phyloP scores from a whole-genome alignment of 2,113 vertebrate genomes.

The Crotophaga sulcirostris region DNA sequence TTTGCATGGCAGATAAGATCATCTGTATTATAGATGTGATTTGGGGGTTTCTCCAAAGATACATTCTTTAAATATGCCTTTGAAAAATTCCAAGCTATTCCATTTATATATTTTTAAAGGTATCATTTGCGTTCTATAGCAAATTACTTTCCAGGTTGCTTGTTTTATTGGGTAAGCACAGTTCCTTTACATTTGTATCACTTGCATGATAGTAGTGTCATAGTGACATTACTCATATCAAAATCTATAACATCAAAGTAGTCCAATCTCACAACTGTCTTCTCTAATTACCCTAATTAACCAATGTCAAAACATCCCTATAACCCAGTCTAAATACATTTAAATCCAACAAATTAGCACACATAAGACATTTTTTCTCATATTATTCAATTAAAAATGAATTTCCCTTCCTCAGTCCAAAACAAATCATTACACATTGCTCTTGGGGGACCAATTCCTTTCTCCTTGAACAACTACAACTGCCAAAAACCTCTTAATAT shows the following conservation, averaged over 20 bases:
- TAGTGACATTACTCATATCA: background rate
- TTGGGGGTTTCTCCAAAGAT: background rate
- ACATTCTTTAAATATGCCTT: background rate
- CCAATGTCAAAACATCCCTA: background rate
- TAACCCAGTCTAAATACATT: slow-evolving; percentile 29
- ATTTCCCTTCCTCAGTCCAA: slow-evolving; percentile 7
- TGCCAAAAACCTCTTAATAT: slow-evolving; percentile 24
- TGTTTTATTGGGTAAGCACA: background rate
- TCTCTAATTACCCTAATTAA: background rate
- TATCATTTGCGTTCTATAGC: background rate
- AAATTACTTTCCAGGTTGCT: background rate
- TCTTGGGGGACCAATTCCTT: slow-evolving; percentile 27
- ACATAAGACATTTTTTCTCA: background rate
- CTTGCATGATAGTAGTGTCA: background rate
- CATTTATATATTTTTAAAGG: background rate
- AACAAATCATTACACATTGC: slow-evolving; percentile 30
- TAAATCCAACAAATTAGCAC: slow-evolving; percentile 44
- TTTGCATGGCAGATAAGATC: background rate
- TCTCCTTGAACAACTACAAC: background rate
- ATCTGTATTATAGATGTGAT: background rate
- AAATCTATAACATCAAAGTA: background rate
- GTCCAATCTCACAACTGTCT: background rate
- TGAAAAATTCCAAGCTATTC: background rate
- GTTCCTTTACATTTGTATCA: background rate
- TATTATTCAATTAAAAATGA: slow-evolving; percentile 54